Evolutionary conservation across 2,888 invertebrate genomes (phyloP), one percentile per base, ranked within the genome.

Genomic region (Cetonia aurata): DNA sequence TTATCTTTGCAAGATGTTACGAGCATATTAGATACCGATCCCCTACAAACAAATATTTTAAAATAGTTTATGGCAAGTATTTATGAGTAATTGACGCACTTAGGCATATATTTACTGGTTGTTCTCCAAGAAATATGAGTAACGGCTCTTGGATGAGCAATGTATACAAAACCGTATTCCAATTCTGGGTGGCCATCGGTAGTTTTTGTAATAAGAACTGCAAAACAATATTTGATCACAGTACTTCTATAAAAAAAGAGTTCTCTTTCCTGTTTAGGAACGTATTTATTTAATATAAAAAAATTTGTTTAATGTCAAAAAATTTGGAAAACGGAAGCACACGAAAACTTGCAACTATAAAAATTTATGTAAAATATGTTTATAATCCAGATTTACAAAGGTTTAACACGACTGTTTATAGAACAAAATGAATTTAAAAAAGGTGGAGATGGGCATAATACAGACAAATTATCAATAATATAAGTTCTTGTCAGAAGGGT

Each of bases 31-130:
- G 97, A 96, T 12, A 99, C 97, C 65, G 97, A 96, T 67, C 98
- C 97, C 83, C 96, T 96, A 75, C 70, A 73, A 12, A 81, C 85
- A 8, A 33, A 48, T n/a, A 67, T 44, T 31, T 52, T 12, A 41
- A 57, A 13, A 31, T 17, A 70, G 59, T 13, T 10, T 46, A 46
- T 41, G 41, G 15, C n/a, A 37, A 69, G 4, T 56, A 6, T 25
- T 67, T 56, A 48, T 13, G 42, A 25, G 37, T 12, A 66, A 70
- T 66, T 57, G 42, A 83, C 87, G 86, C 86, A 96, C 95, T 96
- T 96, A 65, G 99, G 98, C 98, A 99, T 98, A 81, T 98, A 99
- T 87, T 98, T 98, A 87, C 99, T 99, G 60, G 99, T 99, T 84
- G 96, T 96, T 75, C 99, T 89, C 99, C 99, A 99, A 60, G 98